Evolutionary conservation across 2,113 vertebrate genomes (phyloP).

Genomic region (Callipepla californica): DNA sequence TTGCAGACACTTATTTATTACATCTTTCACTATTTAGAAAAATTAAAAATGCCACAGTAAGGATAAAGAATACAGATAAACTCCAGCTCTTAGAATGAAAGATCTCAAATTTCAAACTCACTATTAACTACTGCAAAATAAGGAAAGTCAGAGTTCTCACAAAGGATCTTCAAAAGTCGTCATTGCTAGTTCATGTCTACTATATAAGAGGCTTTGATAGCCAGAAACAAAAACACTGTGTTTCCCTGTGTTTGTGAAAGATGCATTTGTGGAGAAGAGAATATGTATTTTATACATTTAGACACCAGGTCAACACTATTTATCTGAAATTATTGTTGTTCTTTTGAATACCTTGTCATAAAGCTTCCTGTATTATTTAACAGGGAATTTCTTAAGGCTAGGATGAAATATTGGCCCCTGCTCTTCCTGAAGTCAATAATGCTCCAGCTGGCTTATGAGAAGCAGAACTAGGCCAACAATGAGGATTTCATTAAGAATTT

Average conservation of each 20-base stretch:
- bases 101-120: background rate
- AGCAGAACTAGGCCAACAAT: background rate
- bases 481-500: background rate
- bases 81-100: background rate
- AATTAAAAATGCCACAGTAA: background rate
- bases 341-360: background rate
- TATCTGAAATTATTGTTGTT: background rate
- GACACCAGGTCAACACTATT: background rate
- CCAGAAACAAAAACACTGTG: background rate
- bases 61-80: background rate
- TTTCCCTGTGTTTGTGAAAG: background rate
- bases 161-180: background rate
- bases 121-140: background rate
- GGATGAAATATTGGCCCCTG: background rate
- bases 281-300: background rate
- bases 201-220: background rate
- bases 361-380: background rate
- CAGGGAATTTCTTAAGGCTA: background rate
- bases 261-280: background rate
- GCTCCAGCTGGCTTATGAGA: background rate
- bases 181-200: background rate
- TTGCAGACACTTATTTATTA: background rate
- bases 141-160: background rate
- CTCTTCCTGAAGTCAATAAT: background rate
- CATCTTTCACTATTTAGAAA: background rate